These are phyloP conservation scores for Nomada hirtipes DNA, from an alignment of 2,888 invertebrate genomes.

Conservation along the genomic window DNA sequence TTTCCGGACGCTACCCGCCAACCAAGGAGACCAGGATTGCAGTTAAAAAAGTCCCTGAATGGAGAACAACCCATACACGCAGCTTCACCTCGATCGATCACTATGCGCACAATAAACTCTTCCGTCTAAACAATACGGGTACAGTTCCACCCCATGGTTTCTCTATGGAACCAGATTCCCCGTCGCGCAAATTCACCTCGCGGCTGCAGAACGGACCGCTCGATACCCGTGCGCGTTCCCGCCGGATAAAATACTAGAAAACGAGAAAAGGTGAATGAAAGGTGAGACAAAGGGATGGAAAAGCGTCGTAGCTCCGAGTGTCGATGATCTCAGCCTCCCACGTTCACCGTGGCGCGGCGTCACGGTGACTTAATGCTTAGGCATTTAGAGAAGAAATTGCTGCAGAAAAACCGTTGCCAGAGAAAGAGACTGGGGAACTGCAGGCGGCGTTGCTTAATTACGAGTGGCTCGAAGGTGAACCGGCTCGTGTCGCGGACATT, in stretches of 20 bases:
- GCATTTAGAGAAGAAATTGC: slow-evolving; percentile 66
- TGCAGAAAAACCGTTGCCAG: slow-evolving; percentile 33
- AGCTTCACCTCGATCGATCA: neutral
- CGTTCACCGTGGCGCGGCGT: slow-evolving; percentile 34
- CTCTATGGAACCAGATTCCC: slow-evolving; percentile 4
- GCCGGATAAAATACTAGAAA: slow-evolving; percentile 2
- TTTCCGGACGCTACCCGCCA: too few relatives aligned
- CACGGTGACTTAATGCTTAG: slow-evolving; percentile 66
- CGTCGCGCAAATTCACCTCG: slow-evolving; percentile 11
- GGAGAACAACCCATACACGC: neutral
- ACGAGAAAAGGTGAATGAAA: neutral
- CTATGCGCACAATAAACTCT: neutral
- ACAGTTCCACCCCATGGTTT: slow-evolving; percentile 16
- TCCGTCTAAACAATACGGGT: slow-evolving; percentile 1
- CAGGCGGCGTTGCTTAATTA: slow-evolving; percentile 67
- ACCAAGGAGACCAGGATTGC: neutral
- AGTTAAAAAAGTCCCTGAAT: neutral
- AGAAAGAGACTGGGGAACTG: slow-evolving; percentile 21
- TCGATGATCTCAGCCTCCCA: slow-evolving; percentile 68
- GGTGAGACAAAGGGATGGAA: slow-evolving; percentile 16
- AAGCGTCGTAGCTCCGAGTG: slow-evolving; percentile 54
- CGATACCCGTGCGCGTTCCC: neutral
- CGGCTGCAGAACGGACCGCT: neutral
- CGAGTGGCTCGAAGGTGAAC: slow-evolving; percentile 66
- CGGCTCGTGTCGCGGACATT: slow-evolving; percentile 56